These are phyloP conservation scores for Passer domesticus DNA, from an alignment of 2,113 vertebrate genomes.

Conservation along the genomic window DNA sequence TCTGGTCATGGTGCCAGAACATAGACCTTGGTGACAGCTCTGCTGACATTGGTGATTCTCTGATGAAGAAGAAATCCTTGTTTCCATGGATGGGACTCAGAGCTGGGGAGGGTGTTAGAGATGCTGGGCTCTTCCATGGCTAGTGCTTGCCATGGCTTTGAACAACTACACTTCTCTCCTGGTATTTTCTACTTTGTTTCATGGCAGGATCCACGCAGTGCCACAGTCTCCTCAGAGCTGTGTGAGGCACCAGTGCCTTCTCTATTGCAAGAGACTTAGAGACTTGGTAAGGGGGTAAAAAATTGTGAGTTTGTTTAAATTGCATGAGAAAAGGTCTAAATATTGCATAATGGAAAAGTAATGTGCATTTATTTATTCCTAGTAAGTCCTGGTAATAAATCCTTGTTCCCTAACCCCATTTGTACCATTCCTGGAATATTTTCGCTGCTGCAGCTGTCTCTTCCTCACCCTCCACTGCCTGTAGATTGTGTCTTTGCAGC, in stretches of 20 bases:
- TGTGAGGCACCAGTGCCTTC: neutral
- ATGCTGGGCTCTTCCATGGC: neutral
- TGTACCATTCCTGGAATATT: neutral
- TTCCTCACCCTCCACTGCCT: neutral
- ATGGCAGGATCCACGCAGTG: accelerated
- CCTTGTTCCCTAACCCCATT: neutral
- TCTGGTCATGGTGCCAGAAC: neutral
- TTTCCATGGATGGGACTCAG: neutral
- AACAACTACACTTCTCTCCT: neutral
- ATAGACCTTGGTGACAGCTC: accelerated
- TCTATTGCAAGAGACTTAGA: neutral
- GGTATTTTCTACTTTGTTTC: neutral
- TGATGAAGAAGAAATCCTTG: neutral
- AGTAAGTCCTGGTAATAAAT: neutral
- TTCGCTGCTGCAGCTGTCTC: neutral
- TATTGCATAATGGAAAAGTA: neutral
- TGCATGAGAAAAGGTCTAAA: neutral
- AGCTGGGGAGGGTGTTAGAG: neutral
- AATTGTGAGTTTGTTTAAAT: neutral
- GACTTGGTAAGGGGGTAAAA: neutral
- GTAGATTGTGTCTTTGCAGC: neutral
- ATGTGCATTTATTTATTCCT: neutral
- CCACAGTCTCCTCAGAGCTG: neutral
- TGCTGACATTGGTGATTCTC: neutral
- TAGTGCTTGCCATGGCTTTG: neutral